phyloP scores from a whole-genome alignment of 2,797 vertebrate species.

The Gobio occitaniae region DNA sequence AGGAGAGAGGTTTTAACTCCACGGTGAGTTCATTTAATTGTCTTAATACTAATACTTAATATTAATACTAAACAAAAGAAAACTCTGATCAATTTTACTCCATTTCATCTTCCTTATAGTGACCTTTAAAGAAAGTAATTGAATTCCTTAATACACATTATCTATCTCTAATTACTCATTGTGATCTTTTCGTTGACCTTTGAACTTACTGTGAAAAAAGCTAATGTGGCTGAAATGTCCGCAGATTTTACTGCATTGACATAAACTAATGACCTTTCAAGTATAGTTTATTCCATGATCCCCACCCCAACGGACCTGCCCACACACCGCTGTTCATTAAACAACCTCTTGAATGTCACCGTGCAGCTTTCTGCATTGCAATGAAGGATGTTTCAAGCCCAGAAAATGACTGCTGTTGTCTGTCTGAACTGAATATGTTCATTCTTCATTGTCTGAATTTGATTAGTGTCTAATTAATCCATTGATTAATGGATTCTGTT shows the following conservation, averaged over 20 bases:
- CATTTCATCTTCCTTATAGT: not conserved
- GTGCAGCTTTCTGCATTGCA: not conserved
- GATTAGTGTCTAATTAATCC: slow-evolving; percentile 1
- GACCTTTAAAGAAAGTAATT: not conserved
- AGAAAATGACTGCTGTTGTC: not conserved
- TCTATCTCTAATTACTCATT: not conserved
- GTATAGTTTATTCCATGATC: slow-evolving; percentile 1
- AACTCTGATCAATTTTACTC: not conserved
- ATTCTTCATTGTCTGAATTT: slow-evolving; percentile 10
- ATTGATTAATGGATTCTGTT: slow-evolving; percentile 14
- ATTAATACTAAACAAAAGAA: not conserved
- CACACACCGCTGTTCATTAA: slow-evolving; percentile 17
- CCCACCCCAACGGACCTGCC: not conserved
- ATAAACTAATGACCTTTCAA: slow-evolving; percentile 41
- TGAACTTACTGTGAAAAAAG: not conserved
- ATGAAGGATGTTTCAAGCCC: slow-evolving; percentile 7
- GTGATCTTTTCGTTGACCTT: not conserved
- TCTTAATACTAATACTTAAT: not conserved
- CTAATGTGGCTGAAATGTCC: not conserved
- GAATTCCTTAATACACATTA: not conserved
- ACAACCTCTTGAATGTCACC: slow-evolving; percentile 32
- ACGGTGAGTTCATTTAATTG: not conserved
- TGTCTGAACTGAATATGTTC: not conserved
- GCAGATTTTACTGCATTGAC: slow-evolving; percentile 7
- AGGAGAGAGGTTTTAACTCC: not conserved